Percentiles rank a stretch among this genome's conserved stretches.
phyloP scores from a whole-genome alignment of 1,140 invertebrate genomes.

The Patella vulgata region DNA sequence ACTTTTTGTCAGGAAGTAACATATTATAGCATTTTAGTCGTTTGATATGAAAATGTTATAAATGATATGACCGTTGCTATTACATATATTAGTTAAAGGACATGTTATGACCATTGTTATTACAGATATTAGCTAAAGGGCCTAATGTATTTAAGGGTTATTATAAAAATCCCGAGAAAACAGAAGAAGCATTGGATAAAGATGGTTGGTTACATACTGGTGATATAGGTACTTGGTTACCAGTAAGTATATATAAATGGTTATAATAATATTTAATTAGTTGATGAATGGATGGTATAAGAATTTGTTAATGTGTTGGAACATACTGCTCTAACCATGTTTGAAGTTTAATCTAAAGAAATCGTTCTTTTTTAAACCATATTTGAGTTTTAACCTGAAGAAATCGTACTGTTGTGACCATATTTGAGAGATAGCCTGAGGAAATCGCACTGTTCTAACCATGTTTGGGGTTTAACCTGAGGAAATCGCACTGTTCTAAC shows the following conservation, averaged over 20 bases:
- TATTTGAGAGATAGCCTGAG: too few species aligned
- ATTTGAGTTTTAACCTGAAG: background rate
- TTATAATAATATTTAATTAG: background rate
- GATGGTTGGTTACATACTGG: conserved; percentile 70
- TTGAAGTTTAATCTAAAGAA: background rate
- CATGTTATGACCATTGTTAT: too few species aligned
- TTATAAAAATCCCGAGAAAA: conserved; percentile 70
- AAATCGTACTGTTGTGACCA: conserved; percentile 5
- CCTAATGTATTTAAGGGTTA: conserved; percentile 82
- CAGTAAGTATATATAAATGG: conserved; percentile 36
- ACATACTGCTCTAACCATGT: background rate
- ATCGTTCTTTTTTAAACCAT: background rate
- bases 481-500: background rate
- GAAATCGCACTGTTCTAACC: too few species aligned
- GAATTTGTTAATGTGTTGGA: background rate
- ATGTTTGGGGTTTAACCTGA: too few species aligned
- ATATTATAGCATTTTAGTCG: too few species aligned
- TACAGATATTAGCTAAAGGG: conserved; percentile 84
- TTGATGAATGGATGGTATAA: background rate
- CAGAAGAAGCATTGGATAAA: conserved; percentile 65
- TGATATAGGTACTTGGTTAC: conserved; percentile 65
- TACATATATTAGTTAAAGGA: too few species aligned
- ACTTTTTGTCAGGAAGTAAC: too few species aligned
- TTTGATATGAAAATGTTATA: too few species aligned
- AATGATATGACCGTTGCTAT: too few species aligned